phyloP scores from a whole-genome alignment of 2,888 invertebrate species.

The Cerceris rybyensis region DNA sequence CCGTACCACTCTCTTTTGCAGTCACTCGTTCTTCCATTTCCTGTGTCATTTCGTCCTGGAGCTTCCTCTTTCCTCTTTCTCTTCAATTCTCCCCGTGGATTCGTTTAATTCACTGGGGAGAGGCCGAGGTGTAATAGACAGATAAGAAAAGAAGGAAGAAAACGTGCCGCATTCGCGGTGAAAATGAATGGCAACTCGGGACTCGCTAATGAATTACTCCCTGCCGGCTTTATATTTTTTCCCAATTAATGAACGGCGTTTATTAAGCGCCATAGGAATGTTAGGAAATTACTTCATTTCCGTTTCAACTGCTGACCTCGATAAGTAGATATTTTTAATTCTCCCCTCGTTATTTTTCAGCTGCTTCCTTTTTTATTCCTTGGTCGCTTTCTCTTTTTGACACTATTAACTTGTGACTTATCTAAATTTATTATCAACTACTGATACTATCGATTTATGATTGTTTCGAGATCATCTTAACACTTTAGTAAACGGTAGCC shows the following conservation, averaged over 20 bases:
- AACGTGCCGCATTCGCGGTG: constrained; percentile 9
- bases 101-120: constrained; percentile 29
- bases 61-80: not conserved
- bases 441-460: too few relatives aligned
- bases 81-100: not conserved
- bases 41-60: not conserved
- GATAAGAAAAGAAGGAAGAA: constrained; percentile 33
- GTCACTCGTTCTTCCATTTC: not conserved
- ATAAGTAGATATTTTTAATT: not conserved
- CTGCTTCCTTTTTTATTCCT: too few relatives aligned
- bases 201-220: constrained; percentile 40
- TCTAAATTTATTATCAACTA: too few relatives aligned
- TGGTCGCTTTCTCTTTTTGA: too few relatives aligned
- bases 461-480: not conserved
- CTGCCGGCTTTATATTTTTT: constrained; percentile 71
- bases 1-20: too few relatives aligned
- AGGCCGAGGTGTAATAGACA: constrained; percentile 30
- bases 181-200: constrained; percentile 31
- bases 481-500: too few relatives aligned
- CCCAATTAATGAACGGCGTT: constrained; percentile 44
- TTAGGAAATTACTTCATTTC: constrained; percentile 31
- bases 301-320: not conserved
- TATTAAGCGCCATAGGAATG: constrained; percentile 21
- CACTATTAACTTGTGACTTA: too few relatives aligned
- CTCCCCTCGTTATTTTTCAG: not conserved